These are phyloP conservation scores for Sitta europaea DNA, from an alignment of 2,113 vertebrate species.

Conservation along the genomic window DNA sequence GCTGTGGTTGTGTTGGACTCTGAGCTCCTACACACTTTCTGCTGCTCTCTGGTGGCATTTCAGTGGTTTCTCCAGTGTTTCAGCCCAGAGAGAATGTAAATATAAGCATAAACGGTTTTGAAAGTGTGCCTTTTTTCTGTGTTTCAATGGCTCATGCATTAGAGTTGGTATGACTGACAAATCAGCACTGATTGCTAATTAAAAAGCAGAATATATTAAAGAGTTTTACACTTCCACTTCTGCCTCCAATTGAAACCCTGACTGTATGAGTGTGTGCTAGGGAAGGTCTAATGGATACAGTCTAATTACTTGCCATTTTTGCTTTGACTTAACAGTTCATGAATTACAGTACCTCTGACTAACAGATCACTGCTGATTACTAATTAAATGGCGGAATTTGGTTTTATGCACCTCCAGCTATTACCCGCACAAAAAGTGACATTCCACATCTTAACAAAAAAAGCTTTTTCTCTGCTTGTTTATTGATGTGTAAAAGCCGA, in stretches of 20 bases:
- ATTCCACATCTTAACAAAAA: neutral
- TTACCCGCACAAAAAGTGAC: neutral
- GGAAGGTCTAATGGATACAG: slow-evolving; percentile 34
- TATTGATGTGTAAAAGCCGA: slow-evolving; percentile 11
- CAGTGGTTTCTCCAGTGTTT: slow-evolving; percentile 32
- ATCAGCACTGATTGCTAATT: slow-evolving; percentile 75
- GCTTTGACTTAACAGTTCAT: slow-evolving; percentile 60
- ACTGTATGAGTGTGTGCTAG: slow-evolving; percentile 27
- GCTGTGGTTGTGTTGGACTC: slow-evolving; percentile 70
- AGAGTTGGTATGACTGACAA: slow-evolving; percentile 68
- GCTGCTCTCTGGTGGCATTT: slow-evolving; percentile 60
- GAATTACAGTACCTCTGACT: slow-evolving; percentile 34
- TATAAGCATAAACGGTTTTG: slow-evolving; percentile 71
- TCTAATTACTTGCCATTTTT: slow-evolving; percentile 68
- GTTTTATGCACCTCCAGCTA: slow-evolving; percentile 6
- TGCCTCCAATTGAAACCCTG: slow-evolving; percentile 31
- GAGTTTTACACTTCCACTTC: slow-evolving; percentile 47
- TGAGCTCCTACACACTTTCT: slow-evolving; percentile 48
- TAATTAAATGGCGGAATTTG: slow-evolving; percentile 54
- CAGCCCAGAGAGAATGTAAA: slow-evolving; percentile 68
- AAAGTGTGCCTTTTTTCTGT: slow-evolving; percentile 38
- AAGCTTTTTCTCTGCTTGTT: neutral
- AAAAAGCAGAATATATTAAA: slow-evolving; percentile 70
- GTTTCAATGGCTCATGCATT: slow-evolving; percentile 56
- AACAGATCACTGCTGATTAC: slow-evolving; percentile 56